These are phyloP conservation scores for Diabrotica undecimpunctata DNA, from an alignment of 1,140 invertebrate species.

Conservation along the genomic window DNA sequence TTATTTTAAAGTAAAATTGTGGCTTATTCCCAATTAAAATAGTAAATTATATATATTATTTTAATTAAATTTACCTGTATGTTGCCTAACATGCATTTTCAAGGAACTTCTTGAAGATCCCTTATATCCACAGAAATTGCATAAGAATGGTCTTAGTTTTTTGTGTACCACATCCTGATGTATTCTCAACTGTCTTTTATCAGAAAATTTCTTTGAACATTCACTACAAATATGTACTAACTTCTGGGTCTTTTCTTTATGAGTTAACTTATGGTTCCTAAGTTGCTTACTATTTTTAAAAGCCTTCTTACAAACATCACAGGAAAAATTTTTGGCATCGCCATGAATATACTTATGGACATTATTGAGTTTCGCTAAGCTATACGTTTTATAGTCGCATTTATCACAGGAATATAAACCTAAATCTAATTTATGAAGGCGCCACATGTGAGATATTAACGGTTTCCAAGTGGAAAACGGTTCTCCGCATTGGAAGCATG, in stretches of 20 bases:
- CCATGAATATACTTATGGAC: constrained; percentile 68
- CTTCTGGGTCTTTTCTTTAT: constrained; percentile 46
- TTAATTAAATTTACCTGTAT: constrained; percentile 54
- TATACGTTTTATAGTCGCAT: constrained; percentile 63
- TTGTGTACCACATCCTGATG: constrained; percentile 66
- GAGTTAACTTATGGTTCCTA: constrained; percentile 59
- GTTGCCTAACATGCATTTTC: constrained; percentile 68
- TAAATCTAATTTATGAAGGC: constrained; percentile 68
- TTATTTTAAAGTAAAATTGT: no score
- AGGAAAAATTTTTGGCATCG: constrained; percentile 58
- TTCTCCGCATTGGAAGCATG: constrained; percentile 64
- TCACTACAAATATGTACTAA: constrained; percentile 51
- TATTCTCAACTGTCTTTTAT: constrained; percentile 55
- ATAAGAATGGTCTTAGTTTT: constrained; percentile 67
- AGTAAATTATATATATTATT: no score
- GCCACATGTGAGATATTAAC: constrained; percentile 75
- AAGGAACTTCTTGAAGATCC: constrained; percentile 60
- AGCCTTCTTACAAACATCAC: constrained; percentile 66
- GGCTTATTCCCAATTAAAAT: no score
- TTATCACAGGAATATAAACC: constrained; percentile 67
- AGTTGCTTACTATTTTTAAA: constrained; percentile 76
- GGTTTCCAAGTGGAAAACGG: constrained; percentile 55
- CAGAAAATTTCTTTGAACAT: constrained; percentile 60
- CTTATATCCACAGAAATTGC: constrained; percentile 67
- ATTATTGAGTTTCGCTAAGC: constrained; percentile 60